Evolutionary conservation across 2,888 invertebrate genomes (phyloP).

Genomic region (Siphonodentalium dalli): DNA sequence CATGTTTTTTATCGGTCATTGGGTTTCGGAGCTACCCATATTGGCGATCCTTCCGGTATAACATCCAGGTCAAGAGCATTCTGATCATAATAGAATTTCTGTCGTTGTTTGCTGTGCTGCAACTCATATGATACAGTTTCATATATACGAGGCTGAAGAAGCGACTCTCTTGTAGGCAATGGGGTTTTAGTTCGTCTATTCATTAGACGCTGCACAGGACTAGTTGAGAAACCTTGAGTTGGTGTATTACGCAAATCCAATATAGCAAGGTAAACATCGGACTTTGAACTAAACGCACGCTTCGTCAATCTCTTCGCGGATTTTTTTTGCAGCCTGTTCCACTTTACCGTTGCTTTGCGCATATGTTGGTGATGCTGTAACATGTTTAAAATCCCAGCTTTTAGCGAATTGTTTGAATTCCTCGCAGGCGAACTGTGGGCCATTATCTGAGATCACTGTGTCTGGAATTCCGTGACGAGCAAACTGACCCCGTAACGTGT

Average conservation of each 20-base stretch:
- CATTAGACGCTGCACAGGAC: slow-evolving; percentile 5
- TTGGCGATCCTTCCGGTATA: no score
- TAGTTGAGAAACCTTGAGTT: slow-evolving; percentile 5
- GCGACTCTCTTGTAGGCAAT: background rate
- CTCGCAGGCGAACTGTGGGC: slow-evolving; percentile 3
- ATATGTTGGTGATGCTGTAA: slow-evolving; percentile 1
- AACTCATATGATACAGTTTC: no score
- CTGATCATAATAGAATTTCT: no score
- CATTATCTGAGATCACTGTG: slow-evolving; percentile 1
- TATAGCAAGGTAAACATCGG: slow-evolving; percentile 1
- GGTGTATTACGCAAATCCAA: slow-evolving; percentile 4
- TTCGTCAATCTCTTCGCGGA: slow-evolving; percentile 7
- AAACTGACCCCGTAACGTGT: background rate
- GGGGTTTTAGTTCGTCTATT: slow-evolving; percentile 1
- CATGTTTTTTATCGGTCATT: no score
- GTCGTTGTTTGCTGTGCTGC: no score
- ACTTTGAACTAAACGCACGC: background rate
- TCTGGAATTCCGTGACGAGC: background rate
- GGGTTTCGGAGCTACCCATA: no score
- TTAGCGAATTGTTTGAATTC: no score
- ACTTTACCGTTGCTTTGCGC: background rate
- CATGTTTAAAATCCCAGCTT: background rate
- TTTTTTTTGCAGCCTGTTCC: slow-evolving; percentile 8
- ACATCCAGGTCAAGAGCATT: no score
- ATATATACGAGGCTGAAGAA: background rate